Evolutionary conservation across 2,113 vertebrate genomes (phyloP).

Genomic region (Piliocolobus tephrosceles): DNA sequence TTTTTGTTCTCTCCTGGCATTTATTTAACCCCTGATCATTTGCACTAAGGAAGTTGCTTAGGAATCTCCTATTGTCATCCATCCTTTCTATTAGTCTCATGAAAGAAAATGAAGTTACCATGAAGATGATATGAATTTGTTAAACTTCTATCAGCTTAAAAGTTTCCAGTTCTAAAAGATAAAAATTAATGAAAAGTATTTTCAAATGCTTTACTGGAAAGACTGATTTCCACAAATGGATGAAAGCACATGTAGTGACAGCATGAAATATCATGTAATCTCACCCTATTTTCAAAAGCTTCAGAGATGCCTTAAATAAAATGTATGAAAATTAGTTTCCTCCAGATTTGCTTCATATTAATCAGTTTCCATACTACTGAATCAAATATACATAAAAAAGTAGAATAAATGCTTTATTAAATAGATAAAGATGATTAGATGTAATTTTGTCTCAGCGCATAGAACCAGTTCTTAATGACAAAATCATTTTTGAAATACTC

Average conservation of each 20-base stretch:
- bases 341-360: constrained; percentile 2
- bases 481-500: neutral
- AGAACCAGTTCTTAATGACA: neutral
- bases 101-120: constrained; percentile 15
- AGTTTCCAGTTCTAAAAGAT: neutral
- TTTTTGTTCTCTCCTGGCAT: constrained; percentile 3
- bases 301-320: constrained; percentile 42
- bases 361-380: neutral
- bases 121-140: constrained; percentile 17
- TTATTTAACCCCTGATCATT: neutral
- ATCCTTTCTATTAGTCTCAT: neutral
- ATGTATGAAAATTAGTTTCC: constrained; percentile 18
- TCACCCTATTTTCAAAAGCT: constrained; percentile 34
- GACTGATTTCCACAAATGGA: neutral
- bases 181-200: constrained; percentile 33
- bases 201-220: constrained; percentile 33
- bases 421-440: neutral
- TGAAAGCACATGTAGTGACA: neutral
- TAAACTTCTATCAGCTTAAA: neutral
- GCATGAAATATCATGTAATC: neutral
- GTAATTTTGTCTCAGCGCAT: neutral
- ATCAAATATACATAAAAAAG: constrained; percentile 14
- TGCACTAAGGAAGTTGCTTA: constrained; percentile 5
- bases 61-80: neutral
- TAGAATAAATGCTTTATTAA: constrained; percentile 24